phyloP scores from a whole-genome alignment of 2,888 invertebrate genomes.

The Diloba caeruleocephala region DNA sequence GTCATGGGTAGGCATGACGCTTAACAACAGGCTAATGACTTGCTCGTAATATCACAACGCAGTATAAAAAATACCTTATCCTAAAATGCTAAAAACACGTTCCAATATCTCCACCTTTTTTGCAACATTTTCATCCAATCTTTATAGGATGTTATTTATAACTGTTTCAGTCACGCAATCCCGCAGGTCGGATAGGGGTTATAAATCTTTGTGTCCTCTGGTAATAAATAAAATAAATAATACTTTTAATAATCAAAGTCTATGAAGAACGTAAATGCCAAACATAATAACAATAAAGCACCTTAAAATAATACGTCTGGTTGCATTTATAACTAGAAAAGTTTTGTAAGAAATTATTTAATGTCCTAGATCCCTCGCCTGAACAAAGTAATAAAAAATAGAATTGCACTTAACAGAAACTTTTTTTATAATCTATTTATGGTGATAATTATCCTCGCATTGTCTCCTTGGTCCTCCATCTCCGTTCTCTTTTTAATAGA shows the following conservation, averaged over 20 bases:
- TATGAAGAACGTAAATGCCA: slow-evolving; percentile 1
- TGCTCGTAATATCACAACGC: too few relatives aligned
- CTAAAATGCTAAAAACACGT: too few relatives aligned
- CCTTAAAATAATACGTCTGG: not conserved
- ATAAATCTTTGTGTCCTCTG: slow-evolving; percentile 48
- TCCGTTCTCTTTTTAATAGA: too few relatives aligned
- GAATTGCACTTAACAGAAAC: not conserved
- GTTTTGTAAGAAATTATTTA: not conserved
- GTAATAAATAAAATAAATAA: slow-evolving; percentile 51
- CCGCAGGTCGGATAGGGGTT: slow-evolving; percentile 45
- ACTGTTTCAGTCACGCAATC: slow-evolving; percentile 53
- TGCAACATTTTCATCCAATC: slow-evolving; percentile 43
- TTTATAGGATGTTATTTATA: slow-evolving; percentile 53
- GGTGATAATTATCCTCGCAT: too few relatives aligned
- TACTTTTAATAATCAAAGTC: slow-evolving; percentile 40
- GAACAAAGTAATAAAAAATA: slow-evolving; percentile 9
- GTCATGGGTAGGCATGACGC: too few relatives aligned
- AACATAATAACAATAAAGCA: not conserved
- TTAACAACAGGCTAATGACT: too few relatives aligned
- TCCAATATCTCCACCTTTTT: slow-evolving; percentile 21
- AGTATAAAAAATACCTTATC: too few relatives aligned
- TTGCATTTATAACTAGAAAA: not conserved
- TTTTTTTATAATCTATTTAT: too few relatives aligned
- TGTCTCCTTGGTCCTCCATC: too few relatives aligned
- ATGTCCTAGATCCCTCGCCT: not conserved